Base-by-base conservation (phyloP, 2,888 invertebrate species). In the Drosophila diplacantha region DNA sequence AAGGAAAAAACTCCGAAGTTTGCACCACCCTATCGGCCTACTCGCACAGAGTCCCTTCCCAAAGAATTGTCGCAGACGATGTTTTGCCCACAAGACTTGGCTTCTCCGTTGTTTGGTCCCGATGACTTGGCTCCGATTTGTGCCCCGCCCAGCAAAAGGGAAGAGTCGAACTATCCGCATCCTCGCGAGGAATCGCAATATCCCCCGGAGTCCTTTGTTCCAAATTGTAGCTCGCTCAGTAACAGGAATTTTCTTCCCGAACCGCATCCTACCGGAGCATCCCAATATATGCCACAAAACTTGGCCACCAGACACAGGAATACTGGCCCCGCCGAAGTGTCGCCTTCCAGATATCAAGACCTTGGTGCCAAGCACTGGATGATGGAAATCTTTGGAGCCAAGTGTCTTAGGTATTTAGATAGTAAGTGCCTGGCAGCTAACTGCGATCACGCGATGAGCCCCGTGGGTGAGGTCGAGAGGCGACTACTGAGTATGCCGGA, bases 391-490 rank as follows among this genome's bases (percentile, higher is more conserved):
- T 77, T 82, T 60, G 82, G 74, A 5, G 43, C 67, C 2, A 61
- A 52, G 6, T 82, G 82, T 47, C 56, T 52, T 49, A 11, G 0
- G 1, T 41, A 22, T 35, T 31, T 80, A 3, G 50, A 65, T 3
- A 50, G 46, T 2, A 5, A 7, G 2, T 82, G 82, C 24, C 0
- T 0, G 0, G 39, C 46, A 0, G 0, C 0, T 2, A 12, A 24
- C 9, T 82, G 82, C 43, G 54, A 70, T 26, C 81, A 80, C 12
- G 8, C 3, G 4, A 31, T 68, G 3, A 26, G 18, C 18, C 12
- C 5, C 7, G 24, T 43, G n/a, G 55, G 64, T 1, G 60, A 66
- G 4, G 56, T 82, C 0, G 60, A 51, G 24, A 53, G 61, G 3
- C 47, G 46, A 1, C 65, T 80, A 0, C 16, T 31, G 5, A 14